phyloP scores from a whole-genome alignment of 1,140 invertebrate genomes.

The Drosophila novamexicana region DNA sequence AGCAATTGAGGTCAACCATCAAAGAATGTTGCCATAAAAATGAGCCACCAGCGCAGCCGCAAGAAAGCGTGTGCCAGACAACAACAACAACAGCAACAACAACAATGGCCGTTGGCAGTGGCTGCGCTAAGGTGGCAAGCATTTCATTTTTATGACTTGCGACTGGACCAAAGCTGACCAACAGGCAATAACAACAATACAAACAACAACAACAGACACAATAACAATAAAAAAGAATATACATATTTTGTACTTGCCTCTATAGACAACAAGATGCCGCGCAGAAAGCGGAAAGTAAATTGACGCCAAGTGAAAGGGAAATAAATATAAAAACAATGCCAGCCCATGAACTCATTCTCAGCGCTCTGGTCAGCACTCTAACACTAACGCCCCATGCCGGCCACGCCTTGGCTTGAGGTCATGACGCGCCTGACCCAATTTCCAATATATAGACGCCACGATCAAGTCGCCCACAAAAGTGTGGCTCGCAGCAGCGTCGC shows the following conservation, averaged over 20 bases:
- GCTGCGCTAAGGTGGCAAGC: constrained; percentile 50
- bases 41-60: constrained; percentile 60
- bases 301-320: constrained; percentile 81
- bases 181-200: constrained; percentile 26
- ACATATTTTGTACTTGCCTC: constrained; percentile 24
- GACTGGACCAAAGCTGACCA: constrained; percentile 38
- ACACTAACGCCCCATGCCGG: constrained; percentile 22
- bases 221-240: constrained; percentile 53
- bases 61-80: constrained; percentile 71
- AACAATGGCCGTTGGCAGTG: constrained; percentile 1
- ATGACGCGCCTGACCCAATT: constrained; percentile 61
- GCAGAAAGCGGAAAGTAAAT: constrained; percentile 83
- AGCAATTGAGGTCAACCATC: constrained; percentile 80
- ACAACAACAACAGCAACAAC: constrained; percentile 32
- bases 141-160: constrained; percentile 78
- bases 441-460: constrained; percentile 20
- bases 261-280: constrained; percentile 15
- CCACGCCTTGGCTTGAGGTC: constrained; percentile 23
- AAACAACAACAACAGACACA: constrained; percentile 38
- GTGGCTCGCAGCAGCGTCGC: constrained; percentile 42
- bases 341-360: constrained; percentile 57
- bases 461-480: constrained; percentile 63
- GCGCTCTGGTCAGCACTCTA: constrained; percentile 14
- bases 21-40: constrained; percentile 83
- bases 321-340: constrained; percentile 64